Evolutionary conservation across 1,140 invertebrate genomes (phyloP).

Genomic region (Oscheius sp.): DNA sequence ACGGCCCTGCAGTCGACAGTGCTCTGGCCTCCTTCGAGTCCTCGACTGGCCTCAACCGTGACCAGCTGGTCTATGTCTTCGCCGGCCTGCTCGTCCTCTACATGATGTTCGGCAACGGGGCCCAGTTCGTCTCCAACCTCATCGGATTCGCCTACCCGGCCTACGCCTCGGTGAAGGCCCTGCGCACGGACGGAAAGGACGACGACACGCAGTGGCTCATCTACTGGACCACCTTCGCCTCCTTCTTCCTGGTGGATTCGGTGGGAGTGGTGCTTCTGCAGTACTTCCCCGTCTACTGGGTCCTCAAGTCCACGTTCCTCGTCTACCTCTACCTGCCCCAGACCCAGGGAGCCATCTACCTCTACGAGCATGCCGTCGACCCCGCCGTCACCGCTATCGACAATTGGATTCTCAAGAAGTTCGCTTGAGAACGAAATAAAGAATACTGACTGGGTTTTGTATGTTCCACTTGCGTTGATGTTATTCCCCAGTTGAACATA

Average conservation of each 20-base stretch:
- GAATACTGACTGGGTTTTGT: too few species aligned
- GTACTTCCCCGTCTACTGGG: conserved; percentile 40
- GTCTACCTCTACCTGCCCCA: conserved; percentile 53
- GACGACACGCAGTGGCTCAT: conserved; percentile 95
- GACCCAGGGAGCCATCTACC: conserved; percentile 43
- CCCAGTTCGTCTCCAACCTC: conserved; percentile 86
- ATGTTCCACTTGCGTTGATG: too few species aligned
- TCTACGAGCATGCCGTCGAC: conserved; percentile 46
- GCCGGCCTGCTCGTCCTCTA: conserved; percentile 69
- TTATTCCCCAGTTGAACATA: too few species aligned
- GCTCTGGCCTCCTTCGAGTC: conserved; percentile 23
- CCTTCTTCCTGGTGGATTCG: conserved; percentile 77
- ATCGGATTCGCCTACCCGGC: conserved; percentile 95
- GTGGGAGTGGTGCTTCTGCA: conserved; percentile 78
- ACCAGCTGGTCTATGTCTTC: conserved; percentile 24
- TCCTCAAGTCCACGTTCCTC: conserved; percentile 48
- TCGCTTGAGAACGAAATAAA: too few species aligned
- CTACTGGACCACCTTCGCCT: conserved; percentile 93
- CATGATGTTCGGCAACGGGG: conserved; percentile 86
- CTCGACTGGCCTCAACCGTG: conserved; percentile 17
- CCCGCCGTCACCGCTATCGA: conserved; percentile 44
- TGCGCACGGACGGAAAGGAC: conserved; percentile 67
- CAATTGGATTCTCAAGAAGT: too few species aligned
- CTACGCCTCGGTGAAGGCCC: conserved; percentile 73
- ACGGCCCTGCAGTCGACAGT: not conserved